A percentile compares a stretch with the other conserved stretches of the same genome.
These are phyloP conservation scores for Hyperoplus immaculatus DNA, from an alignment of 2,797 vertebrate species.

Conservation along the genomic window DNA sequence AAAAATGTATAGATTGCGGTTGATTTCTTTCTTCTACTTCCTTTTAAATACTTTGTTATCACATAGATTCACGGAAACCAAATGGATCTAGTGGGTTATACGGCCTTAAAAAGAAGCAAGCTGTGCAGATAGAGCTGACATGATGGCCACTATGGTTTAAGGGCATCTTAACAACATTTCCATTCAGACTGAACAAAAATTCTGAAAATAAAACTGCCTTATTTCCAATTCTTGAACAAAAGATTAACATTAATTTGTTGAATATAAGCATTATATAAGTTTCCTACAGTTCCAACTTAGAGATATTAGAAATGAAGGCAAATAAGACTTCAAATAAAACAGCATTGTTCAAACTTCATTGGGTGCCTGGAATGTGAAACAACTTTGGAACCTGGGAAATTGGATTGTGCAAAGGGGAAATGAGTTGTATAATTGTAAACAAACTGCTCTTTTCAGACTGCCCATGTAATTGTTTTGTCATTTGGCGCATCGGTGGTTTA, in stretches of 20 bases:
- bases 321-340: constrained; percentile 23
- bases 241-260: not conserved
- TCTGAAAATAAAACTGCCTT: not conserved
- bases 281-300: not conserved
- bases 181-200: not conserved
- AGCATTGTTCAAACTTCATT: constrained; percentile 20
- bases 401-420: constrained; percentile 57
- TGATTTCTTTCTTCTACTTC: too few species aligned
- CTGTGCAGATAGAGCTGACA: not conserved
- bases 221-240: not conserved
- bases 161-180: not conserved
- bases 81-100: not conserved
- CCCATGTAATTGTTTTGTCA: constrained; percentile 63
- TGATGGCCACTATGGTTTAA: not conserved
- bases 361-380: constrained; percentile 24
- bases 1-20: not conserved
- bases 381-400: constrained; percentile 47
- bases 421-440: constrained; percentile 64
- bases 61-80: not conserved
- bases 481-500: constrained; percentile 57
- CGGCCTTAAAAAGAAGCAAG: not conserved
- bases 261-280: not conserved
- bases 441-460: constrained; percentile 56
- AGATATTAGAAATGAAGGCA: not conserved
- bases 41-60: too few species aligned